Conservation (phyloP, 2,113 vertebrate species). For the Agelaius phoeniceus region DNA sequence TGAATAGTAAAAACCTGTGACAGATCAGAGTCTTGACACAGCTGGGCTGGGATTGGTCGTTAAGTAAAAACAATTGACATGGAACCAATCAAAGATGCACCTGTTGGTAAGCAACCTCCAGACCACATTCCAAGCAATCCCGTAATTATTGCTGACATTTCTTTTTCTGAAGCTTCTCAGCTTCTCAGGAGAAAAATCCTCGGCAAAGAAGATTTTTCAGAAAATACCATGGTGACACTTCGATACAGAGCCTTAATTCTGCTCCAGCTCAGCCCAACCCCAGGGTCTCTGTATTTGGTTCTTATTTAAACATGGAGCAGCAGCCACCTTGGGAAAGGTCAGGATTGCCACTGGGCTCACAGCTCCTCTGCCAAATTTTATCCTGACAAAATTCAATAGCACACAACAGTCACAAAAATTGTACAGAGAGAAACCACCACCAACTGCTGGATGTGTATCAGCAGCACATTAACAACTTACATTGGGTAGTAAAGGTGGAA, state of each 20-base stretch:
- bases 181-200: too few species aligned
- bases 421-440: accelerated
- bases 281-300: not conserved
- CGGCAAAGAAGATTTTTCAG: too few species aligned
- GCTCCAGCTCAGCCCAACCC: not conserved
- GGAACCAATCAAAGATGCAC: too few species aligned
- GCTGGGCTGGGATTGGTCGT: too few species aligned
- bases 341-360: not conserved
- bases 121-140: too few species aligned
- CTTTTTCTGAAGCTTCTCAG: too few species aligned
- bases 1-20: too few species aligned
- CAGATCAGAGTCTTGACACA: too few species aligned
- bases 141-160: too few species aligned
- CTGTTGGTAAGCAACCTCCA: too few species aligned
- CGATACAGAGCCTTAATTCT: accelerated
- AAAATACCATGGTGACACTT: not conserved
- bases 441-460: not conserved
- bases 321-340: not conserved
- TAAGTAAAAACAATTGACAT: too few species aligned
- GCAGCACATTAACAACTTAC: not conserved
- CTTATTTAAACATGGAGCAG: not conserved
- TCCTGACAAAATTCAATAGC: not conserved
- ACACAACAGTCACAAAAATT: not conserved
- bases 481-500: accelerated
- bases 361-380: not conserved